Conservation (phyloP, 2,888 invertebrate genomes). For the Zhuqinia jingwanae region DNA sequence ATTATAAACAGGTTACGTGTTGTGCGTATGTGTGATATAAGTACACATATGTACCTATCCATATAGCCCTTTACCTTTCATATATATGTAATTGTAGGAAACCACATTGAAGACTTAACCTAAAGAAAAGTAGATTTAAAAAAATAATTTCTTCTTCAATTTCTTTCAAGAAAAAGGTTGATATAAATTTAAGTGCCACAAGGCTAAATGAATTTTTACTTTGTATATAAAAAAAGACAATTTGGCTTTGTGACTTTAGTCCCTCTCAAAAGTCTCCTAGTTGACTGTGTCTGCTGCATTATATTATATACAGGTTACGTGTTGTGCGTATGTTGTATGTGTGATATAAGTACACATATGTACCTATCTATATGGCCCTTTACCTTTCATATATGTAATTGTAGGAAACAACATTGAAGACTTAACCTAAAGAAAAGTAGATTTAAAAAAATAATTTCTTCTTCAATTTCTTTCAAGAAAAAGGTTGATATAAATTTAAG, state of each 20-base stretch:
- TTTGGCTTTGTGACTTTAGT: conserved; percentile 52
- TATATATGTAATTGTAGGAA: not conserved
- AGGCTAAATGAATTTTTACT: conserved; percentile 58
- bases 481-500: too few species aligned
- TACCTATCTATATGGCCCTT: not conserved
- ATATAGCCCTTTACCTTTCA: too few species aligned
- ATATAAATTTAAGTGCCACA: too few species aligned
- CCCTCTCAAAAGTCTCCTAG: conserved; percentile 47
- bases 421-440: not conserved
- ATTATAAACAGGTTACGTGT: conserved; percentile 9
- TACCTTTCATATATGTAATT: too few species aligned
- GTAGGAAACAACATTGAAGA: conserved; percentile 41
- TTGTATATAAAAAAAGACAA: conserved; percentile 32
- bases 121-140: not conserved
- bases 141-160: not conserved
- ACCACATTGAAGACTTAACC: conserved; percentile 38
- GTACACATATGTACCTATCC: not conserved
- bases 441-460: not conserved
- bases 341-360: not conserved
- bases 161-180: too few species aligned
- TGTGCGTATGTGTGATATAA: not conserved
- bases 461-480: too few species aligned
- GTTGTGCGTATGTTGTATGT: not conserved
- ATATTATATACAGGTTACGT: conserved; percentile 3
- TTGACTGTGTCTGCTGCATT: conserved; percentile 13